phyloP scores from a whole-genome alignment of 2,888 invertebrate species.

The Drosophila fulvimacula region DNA sequence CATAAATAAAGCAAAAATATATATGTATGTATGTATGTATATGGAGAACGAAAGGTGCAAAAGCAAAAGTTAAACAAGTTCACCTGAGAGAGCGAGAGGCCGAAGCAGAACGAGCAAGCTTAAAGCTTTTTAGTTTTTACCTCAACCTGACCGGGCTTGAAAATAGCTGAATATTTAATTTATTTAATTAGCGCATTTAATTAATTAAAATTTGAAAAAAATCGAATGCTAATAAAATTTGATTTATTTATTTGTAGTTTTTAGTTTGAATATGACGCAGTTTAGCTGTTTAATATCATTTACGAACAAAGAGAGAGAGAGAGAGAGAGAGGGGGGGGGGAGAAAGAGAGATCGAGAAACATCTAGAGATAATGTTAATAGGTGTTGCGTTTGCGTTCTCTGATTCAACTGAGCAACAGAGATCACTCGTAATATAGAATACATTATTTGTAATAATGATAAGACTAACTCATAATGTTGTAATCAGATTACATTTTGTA shows the following conservation, averaged over 20 bases:
- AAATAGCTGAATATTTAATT: constrained; percentile 10
- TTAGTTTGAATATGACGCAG: constrained; percentile 17
- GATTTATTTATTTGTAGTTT: constrained; percentile 9
- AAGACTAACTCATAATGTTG: background rate
- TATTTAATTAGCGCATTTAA: constrained; percentile 8
- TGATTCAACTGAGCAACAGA: constrained; percentile 2
- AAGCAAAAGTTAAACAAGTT: constrained; percentile 61
- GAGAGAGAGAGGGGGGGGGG: background rate
- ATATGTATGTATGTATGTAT: too few relatives aligned
- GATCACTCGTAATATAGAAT: background rate
- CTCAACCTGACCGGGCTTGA: constrained; percentile 27
- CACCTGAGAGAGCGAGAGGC: constrained; percentile 33
- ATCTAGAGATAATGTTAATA: constrained; percentile 3
- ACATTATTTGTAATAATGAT: background rate
- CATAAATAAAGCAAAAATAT: constrained; percentile 31
- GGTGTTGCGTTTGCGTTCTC: background rate
- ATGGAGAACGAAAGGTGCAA: constrained; percentile 12
- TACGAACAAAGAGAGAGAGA: background rate
- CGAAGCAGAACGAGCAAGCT: background rate
- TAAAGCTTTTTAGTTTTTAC: constrained; percentile 14
- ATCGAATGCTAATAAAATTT: constrained; percentile 21
- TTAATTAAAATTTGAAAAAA: background rate
- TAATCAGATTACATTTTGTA: background rate
- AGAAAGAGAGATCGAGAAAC: background rate
- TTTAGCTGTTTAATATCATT: constrained; percentile 1